Base-by-base conservation (phyloP, 2,113 vertebrate genomes). In the Platycercus adscitus region DNA sequence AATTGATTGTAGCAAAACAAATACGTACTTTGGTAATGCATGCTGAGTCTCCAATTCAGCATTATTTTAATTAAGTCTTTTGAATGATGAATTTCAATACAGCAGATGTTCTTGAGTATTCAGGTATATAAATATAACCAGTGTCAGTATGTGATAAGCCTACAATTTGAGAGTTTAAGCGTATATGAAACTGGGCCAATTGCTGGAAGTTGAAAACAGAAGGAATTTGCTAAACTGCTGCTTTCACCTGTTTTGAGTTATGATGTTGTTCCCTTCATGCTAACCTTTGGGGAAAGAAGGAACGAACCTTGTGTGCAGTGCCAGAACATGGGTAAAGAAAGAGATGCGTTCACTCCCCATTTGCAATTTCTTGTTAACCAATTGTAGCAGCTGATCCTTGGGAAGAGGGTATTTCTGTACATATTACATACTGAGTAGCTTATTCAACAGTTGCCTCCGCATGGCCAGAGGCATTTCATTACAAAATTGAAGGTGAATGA, bases 1-100 rank as follows among this genome's bases (percentile, higher is more conserved):
- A 97, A 97, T 97, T 97, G 96, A 96, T 97, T 92, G 92, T 94
- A 91, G 80, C 73, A 96, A 97, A 96, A 96, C 95, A 97, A 97
- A 97, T 96, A 92, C 3, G 0, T 63, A 70, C 92, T 97, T 93
- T 93, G 73, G 87, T 96, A 96, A 97, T 81, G 90, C 81, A 90
- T 60, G 81, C 91, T 60, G 92, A 96, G 91, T 71, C 91, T 89
- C 89, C 83, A 84, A 94, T 92, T 95, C 91, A 91, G 75, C 55
- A 87, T 90, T 95, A 96, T 96, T 97, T 96, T 97, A 97, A 97
- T 97, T 97, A 96, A 97, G 69, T 81, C 91, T 91, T 94, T 96
- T 96, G 82, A 91, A 91, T 72, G 79, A 89, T 80, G 77, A 91
- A 82, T 96, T 95, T 94, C 82, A 80, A 76, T 94, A 83, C 53